Evolutionary conservation across 2,888 invertebrate genomes (phyloP), one percentile per base, ranked within the genome.

Genomic region (Folsomia candida): DNA sequence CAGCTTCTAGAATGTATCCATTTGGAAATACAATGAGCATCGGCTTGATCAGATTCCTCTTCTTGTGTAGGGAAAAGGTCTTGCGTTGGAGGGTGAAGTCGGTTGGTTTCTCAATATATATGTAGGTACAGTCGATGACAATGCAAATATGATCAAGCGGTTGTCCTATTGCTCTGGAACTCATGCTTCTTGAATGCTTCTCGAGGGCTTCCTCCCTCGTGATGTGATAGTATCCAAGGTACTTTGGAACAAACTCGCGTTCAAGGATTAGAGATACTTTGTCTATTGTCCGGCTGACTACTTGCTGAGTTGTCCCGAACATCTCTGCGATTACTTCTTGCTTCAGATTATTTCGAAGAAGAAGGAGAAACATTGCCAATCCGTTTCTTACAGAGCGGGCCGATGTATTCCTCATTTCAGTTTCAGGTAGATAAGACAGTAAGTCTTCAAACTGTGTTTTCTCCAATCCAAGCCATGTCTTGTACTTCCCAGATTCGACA

Each of bases 131-230:
- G 25, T 60, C 60, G 18, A 20, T 9, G 14, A 29, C 29, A 3
- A 20, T 14, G 14, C 29, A 29, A 29, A 54, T 6, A 54, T 20
- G 54, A 4, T n/a, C 54, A 4, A 20, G 54, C 6, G 54, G 22
- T 54, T 67, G 54, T 62, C 64, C n/a, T 25, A 25, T 29, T 69
- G 59, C 58, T 25, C 11, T 22, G 58, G 37, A 60, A 4, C 6
- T 60, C 18, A 28, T 4, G 4, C 6, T 6, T 4, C 6, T 54
- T 4, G 54, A 4, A n/a, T 54, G 54, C n/a, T n/a, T 18, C 18
- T 18, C 54, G 4, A 54, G 20, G 6, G 54, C 54, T 22, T 54
- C 54, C 4, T 54, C 54, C 22, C 54, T 6, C 4, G 54, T 54
- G 54, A 54, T 18, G 54, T 54, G 54, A 20, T 4, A n/a, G 20